Conservation (phyloP, 2,113 vertebrate species). For the Pogona vitticeps region DNA sequence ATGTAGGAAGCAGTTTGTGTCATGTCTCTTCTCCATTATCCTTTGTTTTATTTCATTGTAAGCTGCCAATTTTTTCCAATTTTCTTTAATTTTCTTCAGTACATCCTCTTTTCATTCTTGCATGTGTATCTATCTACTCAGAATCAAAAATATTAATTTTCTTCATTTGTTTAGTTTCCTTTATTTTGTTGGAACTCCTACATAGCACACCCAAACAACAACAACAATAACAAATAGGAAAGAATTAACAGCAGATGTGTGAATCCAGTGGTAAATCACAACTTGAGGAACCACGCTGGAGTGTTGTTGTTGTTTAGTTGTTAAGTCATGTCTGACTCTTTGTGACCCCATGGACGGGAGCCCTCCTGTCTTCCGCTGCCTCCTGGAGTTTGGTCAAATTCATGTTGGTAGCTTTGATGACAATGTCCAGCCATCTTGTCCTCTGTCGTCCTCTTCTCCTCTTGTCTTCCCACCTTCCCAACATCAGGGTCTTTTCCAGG, state of each 20-base stretch:
- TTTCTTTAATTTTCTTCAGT: neutral
- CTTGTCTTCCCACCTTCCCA: too few species aligned
- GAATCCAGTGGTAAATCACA: too few species aligned
- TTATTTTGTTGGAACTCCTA: slow-evolving; percentile 13
- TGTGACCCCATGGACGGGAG: too few species aligned
- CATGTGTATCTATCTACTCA: neutral
- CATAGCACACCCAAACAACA: neutral
- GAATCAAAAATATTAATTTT: neutral
- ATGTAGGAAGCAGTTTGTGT: neutral
- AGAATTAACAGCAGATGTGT: neutral
- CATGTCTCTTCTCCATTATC: neutral
- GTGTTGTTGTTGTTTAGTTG: neutral
- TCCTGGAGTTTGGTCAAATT: too few species aligned
- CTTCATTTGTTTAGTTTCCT: neutral
- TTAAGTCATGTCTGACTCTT: too few species aligned
- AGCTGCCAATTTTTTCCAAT: slow-evolving; percentile 9
- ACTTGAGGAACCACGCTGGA: neutral
- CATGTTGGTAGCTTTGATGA: too few species aligned
- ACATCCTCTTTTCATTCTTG: neutral
- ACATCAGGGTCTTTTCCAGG: too few species aligned
- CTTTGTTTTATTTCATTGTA: slow-evolving; percentile 8
- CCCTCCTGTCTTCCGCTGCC: too few species aligned
- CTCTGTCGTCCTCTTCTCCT: too few species aligned
- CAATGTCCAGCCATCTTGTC: too few species aligned
- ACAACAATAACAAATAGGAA: neutral